These are phyloP conservation scores for Casuarius casuarius DNA, from an alignment of 2,113 vertebrate species.

Conservation along the genomic window DNA sequence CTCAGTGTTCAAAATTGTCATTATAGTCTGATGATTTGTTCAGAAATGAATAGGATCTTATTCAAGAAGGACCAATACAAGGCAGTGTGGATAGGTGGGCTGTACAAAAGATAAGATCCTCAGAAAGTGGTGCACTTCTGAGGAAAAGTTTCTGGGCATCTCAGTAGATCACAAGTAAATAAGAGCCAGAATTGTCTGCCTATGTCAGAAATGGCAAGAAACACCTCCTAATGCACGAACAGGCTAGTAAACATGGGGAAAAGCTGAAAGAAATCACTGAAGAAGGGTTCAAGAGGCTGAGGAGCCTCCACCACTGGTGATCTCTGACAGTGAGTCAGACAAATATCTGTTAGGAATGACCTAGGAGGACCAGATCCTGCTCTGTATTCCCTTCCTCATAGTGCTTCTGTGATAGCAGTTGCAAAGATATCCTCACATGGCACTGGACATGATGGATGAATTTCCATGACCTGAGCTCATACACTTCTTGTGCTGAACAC, in stretches of 20 bases:
- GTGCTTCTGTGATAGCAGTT: not conserved
- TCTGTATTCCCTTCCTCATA: not conserved
- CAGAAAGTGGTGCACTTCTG: not conserved
- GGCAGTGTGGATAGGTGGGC: fast-evolving
- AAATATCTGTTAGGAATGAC: fast-evolving
- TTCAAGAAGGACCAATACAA: not conserved
- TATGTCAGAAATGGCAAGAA: not conserved
- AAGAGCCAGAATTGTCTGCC: fast-evolving
- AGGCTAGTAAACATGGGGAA: not conserved
- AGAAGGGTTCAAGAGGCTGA: not conserved
- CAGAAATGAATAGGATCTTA: fast-evolving
- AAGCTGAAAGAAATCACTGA: too few species aligned
- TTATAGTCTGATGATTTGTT: not conserved
- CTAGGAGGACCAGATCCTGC: not conserved
- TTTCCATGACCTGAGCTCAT: not conserved
- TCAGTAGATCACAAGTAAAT: fast-evolving
- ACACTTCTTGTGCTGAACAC: not conserved
- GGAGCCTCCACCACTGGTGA: not conserved
- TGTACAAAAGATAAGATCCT: fast-evolving
- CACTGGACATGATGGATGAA: not conserved
- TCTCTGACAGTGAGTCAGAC: not conserved
- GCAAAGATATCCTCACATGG: too few species aligned
- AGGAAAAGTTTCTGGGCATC: fast-evolving
- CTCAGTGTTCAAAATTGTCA: not conserved
- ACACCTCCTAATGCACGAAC: not conserved